Evolutionary conservation across 1,140 invertebrate species (phyloP), one percentile per base, ranked within the genome.

Genomic region (Drosophila seguyi): DNA sequence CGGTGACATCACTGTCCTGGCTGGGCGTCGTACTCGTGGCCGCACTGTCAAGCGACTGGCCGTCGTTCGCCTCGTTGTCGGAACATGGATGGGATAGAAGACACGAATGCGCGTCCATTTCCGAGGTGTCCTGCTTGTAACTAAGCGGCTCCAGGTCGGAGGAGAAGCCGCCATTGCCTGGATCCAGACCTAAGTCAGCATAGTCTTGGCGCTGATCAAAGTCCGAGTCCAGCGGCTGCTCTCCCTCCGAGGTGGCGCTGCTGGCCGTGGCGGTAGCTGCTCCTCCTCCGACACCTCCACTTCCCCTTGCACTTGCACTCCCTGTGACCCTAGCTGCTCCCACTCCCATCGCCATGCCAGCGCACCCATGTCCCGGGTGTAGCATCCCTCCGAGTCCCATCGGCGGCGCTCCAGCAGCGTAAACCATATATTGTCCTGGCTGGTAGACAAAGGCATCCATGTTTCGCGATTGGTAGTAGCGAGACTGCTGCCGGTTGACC

Each of bases 381-480:
- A 31, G 16, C 44, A 63, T n/a, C 39, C 52, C 39, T 11, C 29
- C 44, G 5, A 29, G 48, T 18, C 36, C 61, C 39, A 65, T 14
- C 16, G 34, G n/a, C 16, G 67, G 4, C 10, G 63, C 13, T 38
- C 66, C 62, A 6, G 66, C 2, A 0, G 61, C 38, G 34, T 63
- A 65, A 6, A 65, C 31, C 73, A 75, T 75, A n/a, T 75, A 75
- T 31, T 31, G 73, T 13, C 67, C 68, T 10, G 52, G 41, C 20
- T 78, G 75, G 31, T 75, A 75, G 16, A 36, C 18, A 50, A 38
- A 76, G 11, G 48, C 66, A n/a, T 87, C 83, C 62, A 80, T 45
- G 8, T 88, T 66, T 1, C 72, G 62, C 6, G 81, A 80, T 14
- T 84, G 81, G 73, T 84, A 90, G 47, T 56, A 90, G 6, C 80